A percentile compares a stretch with the other conserved stretches of the same genome.
These are phyloP conservation scores for Saturnia pavonia DNA, from an alignment of 2,888 invertebrate genomes.

Conservation along the genomic window DNA sequence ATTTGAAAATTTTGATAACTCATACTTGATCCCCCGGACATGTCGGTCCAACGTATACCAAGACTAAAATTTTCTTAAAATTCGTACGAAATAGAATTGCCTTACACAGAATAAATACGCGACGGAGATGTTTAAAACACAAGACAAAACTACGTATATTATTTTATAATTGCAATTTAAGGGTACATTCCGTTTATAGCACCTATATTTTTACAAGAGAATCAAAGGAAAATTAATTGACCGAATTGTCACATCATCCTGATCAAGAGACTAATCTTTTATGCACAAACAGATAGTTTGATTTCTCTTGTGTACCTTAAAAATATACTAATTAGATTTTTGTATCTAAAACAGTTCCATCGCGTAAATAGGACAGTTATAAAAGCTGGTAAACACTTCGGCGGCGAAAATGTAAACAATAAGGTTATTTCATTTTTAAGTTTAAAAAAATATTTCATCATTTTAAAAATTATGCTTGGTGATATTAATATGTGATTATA, in stretches of 20 bases:
- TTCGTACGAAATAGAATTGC: not conserved
- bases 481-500: not conserved
- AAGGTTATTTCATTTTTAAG: not conserved
- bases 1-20: no score
- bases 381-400: not conserved
- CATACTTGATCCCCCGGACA: not conserved
- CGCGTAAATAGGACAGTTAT: slow-evolving; percentile 3
- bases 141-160: not conserved
- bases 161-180: not conserved
- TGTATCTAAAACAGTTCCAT: not conserved
- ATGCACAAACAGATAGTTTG: no score
- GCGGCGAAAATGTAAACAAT: slow-evolving; percentile 9
- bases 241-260: no score
- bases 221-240: no score
- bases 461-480: not conserved
- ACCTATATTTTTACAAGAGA: no score
- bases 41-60: not conserved
- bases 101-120: not conserved
- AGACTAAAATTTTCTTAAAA: not conserved
- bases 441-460: not conserved
- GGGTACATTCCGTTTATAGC: no score
- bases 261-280: no score
- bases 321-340: no score
- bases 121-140: not conserved
- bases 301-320: no score